A percentile compares a stretch with the other conserved stretches of the same genome.
phyloP scores from a whole-genome alignment of 2,113 vertebrate genomes.

The Pterophyllum scalare region DNA sequence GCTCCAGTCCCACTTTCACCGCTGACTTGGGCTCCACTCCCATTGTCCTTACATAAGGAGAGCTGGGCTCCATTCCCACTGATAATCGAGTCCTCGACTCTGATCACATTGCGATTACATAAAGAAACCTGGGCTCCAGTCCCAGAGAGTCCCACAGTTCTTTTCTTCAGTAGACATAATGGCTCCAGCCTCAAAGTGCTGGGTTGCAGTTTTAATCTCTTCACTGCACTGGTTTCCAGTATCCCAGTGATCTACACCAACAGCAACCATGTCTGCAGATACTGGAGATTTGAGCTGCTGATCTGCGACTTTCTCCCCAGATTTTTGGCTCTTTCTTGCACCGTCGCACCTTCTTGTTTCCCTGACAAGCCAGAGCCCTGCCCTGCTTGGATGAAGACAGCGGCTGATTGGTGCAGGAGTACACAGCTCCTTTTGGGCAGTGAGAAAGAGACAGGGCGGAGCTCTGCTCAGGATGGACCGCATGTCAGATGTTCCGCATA shows the following conservation, averaged over 20 bases:
- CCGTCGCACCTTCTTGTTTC: constrained; percentile 25
- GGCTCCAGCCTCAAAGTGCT: constrained; percentile 24
- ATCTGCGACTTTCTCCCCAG: constrained; percentile 4
- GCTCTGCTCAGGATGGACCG: constrained; percentile 23
- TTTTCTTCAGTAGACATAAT: constrained; percentile 25
- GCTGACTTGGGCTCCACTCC: constrained; percentile 29
- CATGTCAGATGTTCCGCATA: not conserved
- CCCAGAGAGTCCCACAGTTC: constrained; percentile 20
- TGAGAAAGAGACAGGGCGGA: constrained; percentile 74
- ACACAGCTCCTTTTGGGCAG: constrained; percentile 73
- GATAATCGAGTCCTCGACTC: constrained; percentile 15
- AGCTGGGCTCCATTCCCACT: constrained; percentile 38
- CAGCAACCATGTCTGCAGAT: constrained; percentile 8
- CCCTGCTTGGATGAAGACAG: constrained; percentile 70
- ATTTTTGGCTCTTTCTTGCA: constrained; percentile 30
- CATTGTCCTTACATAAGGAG: constrained; percentile 32
- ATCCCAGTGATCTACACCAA: constrained; percentile 21
- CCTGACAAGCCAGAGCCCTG: constrained; percentile 17
- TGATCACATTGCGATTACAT: constrained; percentile 37
- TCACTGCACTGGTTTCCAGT: constrained; percentile 43
- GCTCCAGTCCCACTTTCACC: constrained; percentile 23
- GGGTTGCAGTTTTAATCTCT: constrained; percentile 40
- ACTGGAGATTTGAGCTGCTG: constrained; percentile 34
- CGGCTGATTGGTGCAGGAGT: constrained; percentile 73
- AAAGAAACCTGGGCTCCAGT: constrained; percentile 46